Conservation (phyloP, 2,888 invertebrate genomes). For the Erebia ligea region DNA sequence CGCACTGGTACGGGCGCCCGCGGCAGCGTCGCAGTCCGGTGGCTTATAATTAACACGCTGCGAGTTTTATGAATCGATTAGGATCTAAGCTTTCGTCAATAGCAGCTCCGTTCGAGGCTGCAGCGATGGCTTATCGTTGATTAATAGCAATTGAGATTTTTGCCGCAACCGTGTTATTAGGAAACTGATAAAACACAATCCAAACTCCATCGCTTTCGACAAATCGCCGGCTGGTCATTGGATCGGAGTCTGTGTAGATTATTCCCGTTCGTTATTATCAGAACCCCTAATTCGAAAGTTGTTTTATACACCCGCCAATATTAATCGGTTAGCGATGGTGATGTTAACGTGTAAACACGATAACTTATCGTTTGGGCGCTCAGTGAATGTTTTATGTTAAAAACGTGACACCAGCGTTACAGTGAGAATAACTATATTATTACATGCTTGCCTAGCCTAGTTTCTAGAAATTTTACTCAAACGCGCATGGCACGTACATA, state of each 20-base stretch:
- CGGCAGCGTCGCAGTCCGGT: constrained; percentile 64
- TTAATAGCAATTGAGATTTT: constrained; percentile 81
- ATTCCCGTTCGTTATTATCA: not conserved
- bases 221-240: constrained; percentile 70
- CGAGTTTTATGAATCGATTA: constrained; percentile 83
- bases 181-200: constrained; percentile 64
- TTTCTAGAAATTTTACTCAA: not conserved
- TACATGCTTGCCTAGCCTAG: not conserved
- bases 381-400: not conserved
- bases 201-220: constrained; percentile 63
- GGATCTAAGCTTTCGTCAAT: constrained; percentile 83
- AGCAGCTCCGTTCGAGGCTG: constrained; percentile 73
- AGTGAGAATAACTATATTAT: too few species aligned
- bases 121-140: constrained; percentile 76
- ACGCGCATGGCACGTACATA: too few species aligned
- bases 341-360: not conserved
- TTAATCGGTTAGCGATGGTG: not conserved
- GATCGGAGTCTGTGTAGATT: constrained; percentile 24
- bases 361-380: too few species aligned
- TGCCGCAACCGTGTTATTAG: constrained; percentile 74
- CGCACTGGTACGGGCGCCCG: constrained; percentile 54
- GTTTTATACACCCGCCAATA: constrained; percentile 10
- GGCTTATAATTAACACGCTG: constrained; percentile 83
- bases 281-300: constrained; percentile 21
- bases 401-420: not conserved